These are phyloP conservation scores for Drosophila mimetica DNA, from an alignment of 2,888 invertebrate species.

Conservation along the genomic window DNA sequence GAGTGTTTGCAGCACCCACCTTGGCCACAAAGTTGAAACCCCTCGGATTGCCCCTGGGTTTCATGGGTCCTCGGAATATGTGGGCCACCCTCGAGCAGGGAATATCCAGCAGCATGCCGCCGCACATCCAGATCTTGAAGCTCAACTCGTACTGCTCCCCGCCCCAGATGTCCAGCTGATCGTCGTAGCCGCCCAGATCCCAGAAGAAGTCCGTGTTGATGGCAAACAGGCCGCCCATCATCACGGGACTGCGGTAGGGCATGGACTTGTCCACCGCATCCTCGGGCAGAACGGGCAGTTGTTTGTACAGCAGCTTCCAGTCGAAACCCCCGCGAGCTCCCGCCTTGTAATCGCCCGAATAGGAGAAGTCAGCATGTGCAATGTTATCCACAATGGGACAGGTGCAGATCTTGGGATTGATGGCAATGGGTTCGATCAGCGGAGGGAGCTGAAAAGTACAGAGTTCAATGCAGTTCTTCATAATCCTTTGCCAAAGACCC, in stretches of 20 bases:
- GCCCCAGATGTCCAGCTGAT: slow-evolving; percentile 97
- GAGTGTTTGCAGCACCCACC: too few relatives aligned
- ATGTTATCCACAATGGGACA: slow-evolving; percentile 98
- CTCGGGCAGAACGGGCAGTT: slow-evolving; percentile 88
- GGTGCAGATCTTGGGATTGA: slow-evolving; percentile 92
- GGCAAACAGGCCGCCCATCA: slow-evolving; percentile 98
- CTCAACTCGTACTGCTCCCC: slow-evolving; percentile 99
- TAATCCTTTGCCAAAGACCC: slow-evolving; percentile 72
- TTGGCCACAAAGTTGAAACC: slow-evolving; percentile 87
- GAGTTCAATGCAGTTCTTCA: not conserved
- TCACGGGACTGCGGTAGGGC: slow-evolving; percentile 91
- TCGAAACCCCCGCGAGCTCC: slow-evolving; percentile 97
- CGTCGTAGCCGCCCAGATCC: slow-evolving; percentile 97
- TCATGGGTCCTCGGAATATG: slow-evolving; percentile 95
- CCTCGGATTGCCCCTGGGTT: slow-evolving; percentile 93
- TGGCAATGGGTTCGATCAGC: slow-evolving; percentile 91
- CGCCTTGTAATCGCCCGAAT: slow-evolving; percentile 93
- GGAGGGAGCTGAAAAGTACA: slow-evolving; percentile 87
- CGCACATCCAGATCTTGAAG: slow-evolving; percentile 98
- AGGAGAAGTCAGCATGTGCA: slow-evolving; percentile 94
- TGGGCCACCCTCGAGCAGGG: slow-evolving; percentile 97
- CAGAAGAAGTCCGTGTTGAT: slow-evolving; percentile 96
- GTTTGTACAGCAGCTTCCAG: slow-evolving; percentile 95
- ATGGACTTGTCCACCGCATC: slow-evolving; percentile 72
- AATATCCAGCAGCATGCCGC: slow-evolving; percentile 95